These are phyloP conservation scores for Champsocephalus gunnari DNA, from an alignment of 2,797 vertebrate species.

Conservation along the genomic window DNA sequence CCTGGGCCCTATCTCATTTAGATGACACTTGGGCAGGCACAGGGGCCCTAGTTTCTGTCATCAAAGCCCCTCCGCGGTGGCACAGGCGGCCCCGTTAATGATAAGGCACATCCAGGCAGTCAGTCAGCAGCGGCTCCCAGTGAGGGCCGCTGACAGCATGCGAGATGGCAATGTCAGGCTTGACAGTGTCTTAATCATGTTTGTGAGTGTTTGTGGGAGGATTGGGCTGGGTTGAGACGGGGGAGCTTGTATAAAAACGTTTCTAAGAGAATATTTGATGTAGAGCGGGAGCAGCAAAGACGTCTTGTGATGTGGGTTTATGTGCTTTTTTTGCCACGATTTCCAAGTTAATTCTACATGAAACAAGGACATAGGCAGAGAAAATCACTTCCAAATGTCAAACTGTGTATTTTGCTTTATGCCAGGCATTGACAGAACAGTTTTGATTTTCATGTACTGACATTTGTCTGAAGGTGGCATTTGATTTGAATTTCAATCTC, in stretches of 20 bases:
- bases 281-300: slow-evolving; percentile 26
- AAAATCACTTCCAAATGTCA: slow-evolving; percentile 78
- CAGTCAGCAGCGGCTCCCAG: slow-evolving; percentile 75
- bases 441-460: slow-evolving; percentile 72
- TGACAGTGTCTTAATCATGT: slow-evolving; percentile 79
- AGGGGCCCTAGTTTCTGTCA: slow-evolving; percentile 76
- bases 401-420: slow-evolving; percentile 57
- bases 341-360: slow-evolving; percentile 56
- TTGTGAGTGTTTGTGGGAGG: slow-evolving; percentile 70
- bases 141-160: slow-evolving; percentile 73
- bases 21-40: slow-evolving; percentile 78
- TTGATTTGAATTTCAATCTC: slow-evolving; percentile 78
- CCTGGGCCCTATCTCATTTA: slow-evolving; percentile 83
- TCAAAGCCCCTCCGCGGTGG: slow-evolving; percentile 71
- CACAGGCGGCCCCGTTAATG: slow-evolving; percentile 75
- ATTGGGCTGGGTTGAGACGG: slow-evolving; percentile 41
- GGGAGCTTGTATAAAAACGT: slow-evolving; percentile 46
- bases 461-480: slow-evolving; percentile 79
- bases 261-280: slow-evolving; percentile 43
- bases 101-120: slow-evolving; percentile 80
- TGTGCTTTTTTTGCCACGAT: slow-evolving; percentile 27
- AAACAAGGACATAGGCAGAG: slow-evolving; percentile 51
- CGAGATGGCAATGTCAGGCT: slow-evolving; percentile 73
- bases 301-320: slow-evolving; percentile 39
- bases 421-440: slow-evolving; percentile 52